Conservation (phyloP, 2,797 vertebrate genomes). For the Tokudaia tokunoshimensis region DNA sequence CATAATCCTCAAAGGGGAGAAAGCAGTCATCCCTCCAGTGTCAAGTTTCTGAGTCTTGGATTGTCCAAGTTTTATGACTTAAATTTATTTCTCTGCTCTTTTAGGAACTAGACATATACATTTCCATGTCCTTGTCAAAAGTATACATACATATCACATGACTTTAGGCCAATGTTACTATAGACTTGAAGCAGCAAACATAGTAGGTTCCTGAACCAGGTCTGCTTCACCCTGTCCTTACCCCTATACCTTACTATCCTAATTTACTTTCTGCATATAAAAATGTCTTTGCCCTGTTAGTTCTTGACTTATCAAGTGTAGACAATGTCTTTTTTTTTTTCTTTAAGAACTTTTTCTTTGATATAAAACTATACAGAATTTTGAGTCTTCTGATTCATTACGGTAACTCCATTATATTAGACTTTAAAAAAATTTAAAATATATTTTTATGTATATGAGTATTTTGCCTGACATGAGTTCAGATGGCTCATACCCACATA, state of each 20-base stretch:
- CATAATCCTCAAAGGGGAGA: background rate
- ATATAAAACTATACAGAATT: constrained; percentile 23
- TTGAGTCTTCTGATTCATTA: background rate
- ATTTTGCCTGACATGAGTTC: background rate
- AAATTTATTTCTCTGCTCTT: constrained; percentile 12
- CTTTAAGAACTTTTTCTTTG: background rate
- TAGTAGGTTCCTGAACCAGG: background rate
- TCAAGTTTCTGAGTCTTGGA: background rate
- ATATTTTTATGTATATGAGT: constrained; percentile 3
- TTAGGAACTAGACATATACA: background rate
- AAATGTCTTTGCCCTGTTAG: background rate
- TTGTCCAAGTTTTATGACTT: background rate
- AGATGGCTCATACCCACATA: background rate
- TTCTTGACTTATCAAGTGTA: constrained; percentile 17
- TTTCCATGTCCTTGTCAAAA: constrained; percentile 50
- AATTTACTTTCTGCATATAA: constrained; percentile 26
- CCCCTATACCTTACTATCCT: constrained; percentile 3
- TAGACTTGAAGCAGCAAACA: constrained; percentile 39
- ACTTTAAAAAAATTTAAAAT: background rate
- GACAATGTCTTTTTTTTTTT: background rate
- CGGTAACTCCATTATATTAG: background rate
- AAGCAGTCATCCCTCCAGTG: background rate
- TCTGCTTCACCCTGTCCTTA: background rate
- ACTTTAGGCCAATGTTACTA: background rate
- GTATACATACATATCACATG: background rate